Conservation (phyloP, 2,113 vertebrate genomes). For the Gnathonemus echidnorhynchus region DNA sequence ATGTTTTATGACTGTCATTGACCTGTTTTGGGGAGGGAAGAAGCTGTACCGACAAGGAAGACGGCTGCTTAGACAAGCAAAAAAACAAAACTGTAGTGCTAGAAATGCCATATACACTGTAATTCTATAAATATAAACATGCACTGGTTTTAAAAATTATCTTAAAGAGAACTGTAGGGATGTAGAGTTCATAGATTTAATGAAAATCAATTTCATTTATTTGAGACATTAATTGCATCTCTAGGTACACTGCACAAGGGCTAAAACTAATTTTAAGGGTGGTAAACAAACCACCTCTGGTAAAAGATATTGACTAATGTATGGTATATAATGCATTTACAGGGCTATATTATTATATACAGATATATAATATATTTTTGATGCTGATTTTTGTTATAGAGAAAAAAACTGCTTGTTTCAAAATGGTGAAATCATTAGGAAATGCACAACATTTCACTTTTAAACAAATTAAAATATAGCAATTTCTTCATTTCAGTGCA, state of each 20-base stretch:
- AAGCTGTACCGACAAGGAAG: not conserved
- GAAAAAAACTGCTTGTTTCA: not conserved
- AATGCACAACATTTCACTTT: not conserved
- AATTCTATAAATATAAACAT: not conserved
- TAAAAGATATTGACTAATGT: not conserved
- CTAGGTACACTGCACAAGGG: not conserved
- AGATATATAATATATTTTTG: not conserved
- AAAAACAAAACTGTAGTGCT: not conserved
- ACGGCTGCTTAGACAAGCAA: not conserved
- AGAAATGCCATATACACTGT: not conserved
- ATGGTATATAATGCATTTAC: not conserved
- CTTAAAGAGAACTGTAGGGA: not conserved
- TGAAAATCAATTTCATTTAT: not conserved
- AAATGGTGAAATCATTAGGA: not conserved
- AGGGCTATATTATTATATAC: not conserved
- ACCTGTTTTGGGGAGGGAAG: slow-evolving; percentile 12
- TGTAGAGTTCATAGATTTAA: slow-evolving; percentile 1
- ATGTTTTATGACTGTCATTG: slow-evolving; percentile 37
- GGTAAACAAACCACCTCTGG: slow-evolving; percentile 6
- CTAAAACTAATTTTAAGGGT: slow-evolving; percentile 16
- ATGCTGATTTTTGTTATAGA: not conserved
- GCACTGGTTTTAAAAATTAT: not conserved
- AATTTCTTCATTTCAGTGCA: not conserved
- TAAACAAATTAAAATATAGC: not conserved
- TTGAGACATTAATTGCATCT: not conserved